Conservation (phyloP, 2,113 vertebrate species). For the Rhinoptilus africanus region DNA sequence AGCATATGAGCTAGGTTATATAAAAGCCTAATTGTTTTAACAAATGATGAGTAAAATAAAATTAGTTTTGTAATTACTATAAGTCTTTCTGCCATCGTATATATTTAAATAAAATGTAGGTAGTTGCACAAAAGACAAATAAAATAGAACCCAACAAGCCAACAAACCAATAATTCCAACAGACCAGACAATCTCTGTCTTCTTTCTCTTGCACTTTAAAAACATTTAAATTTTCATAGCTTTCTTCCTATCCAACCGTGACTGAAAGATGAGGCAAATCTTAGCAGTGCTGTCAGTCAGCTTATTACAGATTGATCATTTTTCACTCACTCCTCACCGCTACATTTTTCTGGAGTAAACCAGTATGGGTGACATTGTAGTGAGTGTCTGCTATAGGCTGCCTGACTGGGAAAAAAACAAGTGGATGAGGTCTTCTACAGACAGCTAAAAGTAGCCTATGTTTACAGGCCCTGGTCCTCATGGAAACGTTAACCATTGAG, state of each 20-base stretch:
- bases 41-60: background rate
- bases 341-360: background rate
- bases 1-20: background rate
- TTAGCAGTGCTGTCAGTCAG: background rate
- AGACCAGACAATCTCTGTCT: background rate
- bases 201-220: background rate
- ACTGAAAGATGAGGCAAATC: constrained; percentile 2
- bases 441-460: background rate
- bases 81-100: background rate
- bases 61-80: background rate
- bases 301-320: background rate
- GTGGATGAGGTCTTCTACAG: background rate
- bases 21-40: background rate
- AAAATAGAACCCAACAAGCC: background rate
- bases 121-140: background rate
- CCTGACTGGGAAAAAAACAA: background rate
- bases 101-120: background rate
- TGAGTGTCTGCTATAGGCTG: background rate
- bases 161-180: background rate
- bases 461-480: background rate
- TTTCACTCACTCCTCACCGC: background rate
- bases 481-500: background rate
- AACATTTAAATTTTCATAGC: background rate
- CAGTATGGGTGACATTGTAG: background rate
- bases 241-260: constrained; percentile 3